These are phyloP conservation scores for Paradisaea rubra DNA, from an alignment of 2,113 vertebrate genomes.

Conservation along the genomic window DNA sequence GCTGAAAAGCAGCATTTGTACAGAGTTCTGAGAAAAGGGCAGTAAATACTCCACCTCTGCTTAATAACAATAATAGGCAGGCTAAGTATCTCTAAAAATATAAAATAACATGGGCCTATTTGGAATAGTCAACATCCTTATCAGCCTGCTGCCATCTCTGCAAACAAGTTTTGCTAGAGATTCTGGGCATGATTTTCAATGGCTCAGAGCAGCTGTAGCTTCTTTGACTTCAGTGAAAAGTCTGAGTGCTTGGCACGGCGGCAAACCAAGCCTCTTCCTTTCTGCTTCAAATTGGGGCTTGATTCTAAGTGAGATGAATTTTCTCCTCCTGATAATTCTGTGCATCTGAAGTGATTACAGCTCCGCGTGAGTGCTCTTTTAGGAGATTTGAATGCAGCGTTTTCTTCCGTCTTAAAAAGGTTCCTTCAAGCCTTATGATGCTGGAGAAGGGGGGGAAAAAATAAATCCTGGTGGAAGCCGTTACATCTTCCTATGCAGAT, in stretches of 20 bases:
- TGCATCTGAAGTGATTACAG: slow-evolving; percentile 66
- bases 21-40: slow-evolving; percentile 3
- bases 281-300: slow-evolving; percentile 58
- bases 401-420: slow-evolving; percentile 54
- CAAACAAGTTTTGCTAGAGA: background rate
- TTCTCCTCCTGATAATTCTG: slow-evolving; percentile 63
- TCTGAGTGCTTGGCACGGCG: slow-evolving; percentile 47
- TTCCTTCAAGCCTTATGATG: slow-evolving; percentile 30
- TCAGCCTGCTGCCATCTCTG: slow-evolving; percentile 24
- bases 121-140: slow-evolving; percentile 27
- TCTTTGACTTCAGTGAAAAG: slow-evolving; percentile 52
- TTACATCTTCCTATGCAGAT: slow-evolving; percentile 31
- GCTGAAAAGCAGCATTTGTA: background rate
- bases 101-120: background rate
- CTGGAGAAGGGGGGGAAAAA: background rate
- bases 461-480: background rate
- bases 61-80: slow-evolving; percentile 27
- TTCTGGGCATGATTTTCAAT: slow-evolving; percentile 41
- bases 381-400: slow-evolving; percentile 46
- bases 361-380: slow-evolving; percentile 57
- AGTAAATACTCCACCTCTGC: slow-evolving; percentile 55
- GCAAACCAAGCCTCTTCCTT: slow-evolving; percentile 60
- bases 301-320: slow-evolving; percentile 63
- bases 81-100: slow-evolving; percentile 45
- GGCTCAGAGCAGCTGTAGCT: slow-evolving; percentile 49